phyloP scores from a whole-genome alignment of 1,140 invertebrate genomes.

The Nasonia vitripennis region DNA sequence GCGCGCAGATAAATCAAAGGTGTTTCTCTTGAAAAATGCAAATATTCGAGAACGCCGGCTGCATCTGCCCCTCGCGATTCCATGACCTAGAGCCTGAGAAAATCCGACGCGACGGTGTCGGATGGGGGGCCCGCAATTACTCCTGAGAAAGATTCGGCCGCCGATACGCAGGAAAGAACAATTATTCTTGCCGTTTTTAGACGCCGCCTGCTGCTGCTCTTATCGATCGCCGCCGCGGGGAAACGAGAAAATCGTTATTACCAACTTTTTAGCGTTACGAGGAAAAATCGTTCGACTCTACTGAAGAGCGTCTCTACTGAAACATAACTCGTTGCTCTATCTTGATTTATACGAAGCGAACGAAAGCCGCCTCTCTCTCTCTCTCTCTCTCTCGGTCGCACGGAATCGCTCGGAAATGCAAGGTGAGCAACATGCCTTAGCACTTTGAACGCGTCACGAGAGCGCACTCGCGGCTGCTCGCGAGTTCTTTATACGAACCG shows the following conservation, averaged over 20 bases:
- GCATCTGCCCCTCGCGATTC: neutral
- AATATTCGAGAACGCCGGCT: neutral
- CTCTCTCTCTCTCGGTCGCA: too few relatives aligned
- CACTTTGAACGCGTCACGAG: neutral
- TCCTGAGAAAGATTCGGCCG: neutral
- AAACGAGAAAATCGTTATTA: neutral
- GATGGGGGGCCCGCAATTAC: neutral
- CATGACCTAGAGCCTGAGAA: slow-evolving; percentile 12
- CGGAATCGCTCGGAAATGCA: neutral
- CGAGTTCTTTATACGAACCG: neutral
- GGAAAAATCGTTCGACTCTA: too few relatives aligned
- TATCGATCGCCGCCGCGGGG: neutral
- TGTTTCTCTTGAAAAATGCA: slow-evolving; percentile 10
- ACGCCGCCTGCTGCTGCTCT: neutral
- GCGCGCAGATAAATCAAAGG: too few relatives aligned
- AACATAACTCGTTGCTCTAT: too few relatives aligned
- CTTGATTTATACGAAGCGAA: neutral
- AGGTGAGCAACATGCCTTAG: slow-evolving; percentile 10
- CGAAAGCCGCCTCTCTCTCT: neutral
- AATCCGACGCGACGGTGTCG: neutral
- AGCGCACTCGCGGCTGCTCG: too few relatives aligned
- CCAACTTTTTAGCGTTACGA: too few relatives aligned
- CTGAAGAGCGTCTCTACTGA: too few relatives aligned
- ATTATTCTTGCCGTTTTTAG: too few relatives aligned
- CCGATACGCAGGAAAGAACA: neutral